phyloP scores from a whole-genome alignment of 2,888 invertebrate genomes.

The Miltochrista miniata region DNA sequence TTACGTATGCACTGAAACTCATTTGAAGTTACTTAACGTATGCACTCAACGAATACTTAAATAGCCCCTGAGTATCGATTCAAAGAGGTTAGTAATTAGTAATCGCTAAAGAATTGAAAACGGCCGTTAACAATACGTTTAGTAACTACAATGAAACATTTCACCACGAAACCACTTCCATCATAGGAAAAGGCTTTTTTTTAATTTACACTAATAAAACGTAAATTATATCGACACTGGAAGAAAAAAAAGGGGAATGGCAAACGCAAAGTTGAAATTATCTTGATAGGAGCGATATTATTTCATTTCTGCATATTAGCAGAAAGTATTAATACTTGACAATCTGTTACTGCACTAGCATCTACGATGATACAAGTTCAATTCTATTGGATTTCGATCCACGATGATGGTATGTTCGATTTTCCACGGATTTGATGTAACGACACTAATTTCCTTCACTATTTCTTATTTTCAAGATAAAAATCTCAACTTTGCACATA shows the following conservation, averaged over 20 bases:
- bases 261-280: conserved; percentile 35
- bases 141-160: conserved; percentile 30
- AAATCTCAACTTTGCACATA: conserved; percentile 39
- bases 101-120: not conserved
- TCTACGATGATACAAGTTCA: too few species aligned
- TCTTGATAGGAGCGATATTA: not conserved
- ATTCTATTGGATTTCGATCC: too few species aligned
- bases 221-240: conserved; percentile 63
- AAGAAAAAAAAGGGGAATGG: conserved; percentile 46
- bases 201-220: conserved; percentile 53
- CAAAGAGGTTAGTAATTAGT: not conserved
- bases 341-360: too few species aligned
- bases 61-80: not conserved
- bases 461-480: too few species aligned
- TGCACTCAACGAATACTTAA: not conserved
- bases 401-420: too few species aligned
- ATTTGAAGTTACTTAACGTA: conserved; percentile 19
- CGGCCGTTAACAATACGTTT: conserved; percentile 8
- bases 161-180: conserved; percentile 53
- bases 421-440: too few species aligned
- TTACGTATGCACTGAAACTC: conserved; percentile 35
- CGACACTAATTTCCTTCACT: too few species aligned
- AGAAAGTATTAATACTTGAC: not conserved
- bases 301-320: not conserved
- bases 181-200: conserved; percentile 43